Evolutionary conservation across 2,797 vertebrate species (phyloP), one percentile per base, ranked within the genome.

Genomic region (Clarias pachynema): DNA sequence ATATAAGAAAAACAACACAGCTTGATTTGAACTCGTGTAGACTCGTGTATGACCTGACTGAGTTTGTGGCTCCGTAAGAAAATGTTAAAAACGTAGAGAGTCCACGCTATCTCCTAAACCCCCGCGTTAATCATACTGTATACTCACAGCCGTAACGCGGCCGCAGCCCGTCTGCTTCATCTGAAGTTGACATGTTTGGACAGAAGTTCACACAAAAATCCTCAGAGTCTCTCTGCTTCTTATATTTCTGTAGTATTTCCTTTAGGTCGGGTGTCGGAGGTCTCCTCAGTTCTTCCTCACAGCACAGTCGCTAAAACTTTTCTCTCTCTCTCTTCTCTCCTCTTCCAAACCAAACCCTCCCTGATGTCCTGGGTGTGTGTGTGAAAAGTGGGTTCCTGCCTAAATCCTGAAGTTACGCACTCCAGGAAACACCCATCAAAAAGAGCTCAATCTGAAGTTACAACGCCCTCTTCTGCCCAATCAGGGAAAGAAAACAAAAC

Each of bases 101-200:
- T 1, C 5, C 7, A 8, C 24, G 40, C 59, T 26, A 56, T 31
- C 14, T 49, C 22, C 18, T 2, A 24, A 31, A 77, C 10, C 1
- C 1, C 14, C 29, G 44, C 72, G 75, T 44, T 8, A 24, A 56
- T 20, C 16, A 24, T 75, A n/a, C n/a, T n/a, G n/a, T n/a, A n/a
- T n/a, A 96, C 96, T 96, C 93, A 96, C 96, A 96, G 91, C 96
- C 96, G 91, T 96, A 96, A 92, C 96, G 94, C n/a, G 96, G 95
- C 90, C 96, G 93, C 83, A 89, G 85, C 75, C 94, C 96, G 92
- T 96, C 96, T 20, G 91, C 69, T 66, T 96, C 96, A 78, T 96
- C 96, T 85, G 95, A 96, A 90, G 92, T 90, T 91, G 96, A 96
- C 96, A 96, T 96, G 91, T 90, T 93, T 89, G 68, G 83, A 91